phyloP scores from a whole-genome alignment of 1,140 invertebrate species.

The Streblospio benedicti region DNA sequence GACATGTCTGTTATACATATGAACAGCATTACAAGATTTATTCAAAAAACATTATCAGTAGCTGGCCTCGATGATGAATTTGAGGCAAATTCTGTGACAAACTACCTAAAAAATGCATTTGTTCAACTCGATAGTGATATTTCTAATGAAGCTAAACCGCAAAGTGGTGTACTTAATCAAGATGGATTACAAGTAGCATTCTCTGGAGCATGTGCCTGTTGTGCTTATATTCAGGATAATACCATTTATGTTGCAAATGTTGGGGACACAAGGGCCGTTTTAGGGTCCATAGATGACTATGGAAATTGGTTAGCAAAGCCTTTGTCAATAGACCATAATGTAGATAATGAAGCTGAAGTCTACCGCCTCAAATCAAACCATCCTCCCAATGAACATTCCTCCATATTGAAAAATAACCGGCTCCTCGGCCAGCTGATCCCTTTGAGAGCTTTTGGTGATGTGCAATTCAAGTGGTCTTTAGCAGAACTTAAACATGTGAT shows the following conservation, averaged over 20 bases:
- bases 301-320: conserved; percentile 46
- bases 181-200: conserved; percentile 65
- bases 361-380: conserved; percentile 61
- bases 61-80: conserved; percentile 14
- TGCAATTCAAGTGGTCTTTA: conserved; percentile 84
- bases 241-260: conserved; percentile 80
- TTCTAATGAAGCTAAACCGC: conserved; percentile 59
- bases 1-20: conserved; percentile 21
- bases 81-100: conserved; percentile 52
- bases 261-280: conserved; percentile 82
- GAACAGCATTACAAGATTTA: conserved; percentile 11
- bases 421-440: conserved; percentile 88
- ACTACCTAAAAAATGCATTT: conserved; percentile 66
- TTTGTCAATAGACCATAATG: conserved; percentile 79
- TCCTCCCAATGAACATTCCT: conserved; percentile 70
- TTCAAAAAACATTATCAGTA: conserved; percentile 8
- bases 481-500: conserved; percentile 65
- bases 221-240: conserved; percentile 71
- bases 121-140: conserved; percentile 70
- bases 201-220: conserved; percentile 74
- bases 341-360: conserved; percentile 79
- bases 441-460: conserved; percentile 91
- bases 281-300: conserved; percentile 68
- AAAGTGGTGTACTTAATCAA: conserved; percentile 10
- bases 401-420: conserved; percentile 75